A percentile compares a stretch with the other conserved stretches of the same genome.
Evolutionary conservation across 2,113 vertebrate genomes (phyloP).

Genomic region (Mormyrus iriodes): DNA sequence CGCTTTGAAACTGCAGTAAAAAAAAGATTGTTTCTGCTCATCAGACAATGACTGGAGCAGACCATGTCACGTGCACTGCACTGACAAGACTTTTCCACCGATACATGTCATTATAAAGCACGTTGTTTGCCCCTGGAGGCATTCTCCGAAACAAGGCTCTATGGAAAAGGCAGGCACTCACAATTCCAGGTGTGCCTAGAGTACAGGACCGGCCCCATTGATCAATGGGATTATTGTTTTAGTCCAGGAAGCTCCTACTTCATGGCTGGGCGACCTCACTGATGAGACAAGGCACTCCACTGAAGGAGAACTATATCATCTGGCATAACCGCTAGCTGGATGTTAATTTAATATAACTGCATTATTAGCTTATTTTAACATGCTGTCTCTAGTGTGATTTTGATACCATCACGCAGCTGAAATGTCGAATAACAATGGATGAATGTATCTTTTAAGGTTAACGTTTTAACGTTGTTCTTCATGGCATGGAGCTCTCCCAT

Average conservation of each 20-base stretch:
- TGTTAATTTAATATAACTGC: not conserved
- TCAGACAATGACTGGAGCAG: not conserved
- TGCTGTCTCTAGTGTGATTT: not conserved
- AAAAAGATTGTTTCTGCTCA: not conserved
- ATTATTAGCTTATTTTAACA: not conserved
- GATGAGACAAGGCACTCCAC: not conserved
- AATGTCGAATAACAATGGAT: not conserved
- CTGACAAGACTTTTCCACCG: not conserved
- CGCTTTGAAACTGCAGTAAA: not conserved
- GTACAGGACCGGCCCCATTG: not conserved
- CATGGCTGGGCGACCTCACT: not conserved
- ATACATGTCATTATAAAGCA: not conserved
- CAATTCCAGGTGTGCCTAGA: not conserved
- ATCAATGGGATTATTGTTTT: conserved; percentile 3
- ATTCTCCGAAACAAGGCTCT: not conserved
- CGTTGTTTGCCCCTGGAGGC: not conserved
- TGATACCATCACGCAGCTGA: not conserved
- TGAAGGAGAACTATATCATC: not conserved
- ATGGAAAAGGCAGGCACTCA: not conserved
- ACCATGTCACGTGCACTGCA: not conserved
- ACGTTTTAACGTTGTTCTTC: not conserved
- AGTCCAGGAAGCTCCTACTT: not conserved
- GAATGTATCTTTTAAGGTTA: not conserved
- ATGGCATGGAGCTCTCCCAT: not conserved
- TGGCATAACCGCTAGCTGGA: not conserved